Base-by-base conservation (phyloP, 2,797 vertebrate genomes). In the Amniataba percoides region DNA sequence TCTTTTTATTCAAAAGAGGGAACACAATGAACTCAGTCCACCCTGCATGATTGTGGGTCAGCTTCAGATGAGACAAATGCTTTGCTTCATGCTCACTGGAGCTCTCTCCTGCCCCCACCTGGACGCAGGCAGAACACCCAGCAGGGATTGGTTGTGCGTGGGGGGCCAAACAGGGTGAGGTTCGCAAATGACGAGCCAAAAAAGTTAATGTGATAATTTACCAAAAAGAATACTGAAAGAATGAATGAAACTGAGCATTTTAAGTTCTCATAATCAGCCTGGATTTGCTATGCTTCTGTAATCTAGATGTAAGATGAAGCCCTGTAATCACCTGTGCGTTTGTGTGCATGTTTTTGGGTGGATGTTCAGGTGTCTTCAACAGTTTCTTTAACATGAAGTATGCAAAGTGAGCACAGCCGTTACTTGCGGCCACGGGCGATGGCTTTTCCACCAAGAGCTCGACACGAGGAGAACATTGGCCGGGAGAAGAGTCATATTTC, bases 101-200 rank as follows among this genome's bases (percentile, higher is more conserved):
- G 88, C 90, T 23, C 91, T 88, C 89, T 92, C 75, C 88, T 92
- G 93, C 93, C 93, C 87, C 88, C 94, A 83, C 73, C 92, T 94
- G 93, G 93, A 88, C 86, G 80, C 72, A 82, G 42, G 4, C 36
- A 52, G 79, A 90, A 92, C 86, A 62, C 67, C 80, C 77, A 78
- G 19, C 59, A 57, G 51, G 56, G 67, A 58, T 48, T 36, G 8
- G 8, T 36, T 36, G n/a, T 2, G 42, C 3, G 23, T 18, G 14
- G 40, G 18, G 61, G 18, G 49, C 31, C 7, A n/a, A 65, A 66
- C n/a, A 42, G 61, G 81, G 81, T 65, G 74, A 83, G 77, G 65
- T 45, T 61, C 0, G 0, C 39, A 34, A 21, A 31, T 10, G 7
- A 72, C 23, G 5, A 60, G 25, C 45, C 60, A 40, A 23, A 31